Percentiles rank a stretch among this genome's conserved stretches.
Evolutionary conservation across 1,140 invertebrate species (phyloP).

Genomic region (Eubasilissa regina): DNA sequence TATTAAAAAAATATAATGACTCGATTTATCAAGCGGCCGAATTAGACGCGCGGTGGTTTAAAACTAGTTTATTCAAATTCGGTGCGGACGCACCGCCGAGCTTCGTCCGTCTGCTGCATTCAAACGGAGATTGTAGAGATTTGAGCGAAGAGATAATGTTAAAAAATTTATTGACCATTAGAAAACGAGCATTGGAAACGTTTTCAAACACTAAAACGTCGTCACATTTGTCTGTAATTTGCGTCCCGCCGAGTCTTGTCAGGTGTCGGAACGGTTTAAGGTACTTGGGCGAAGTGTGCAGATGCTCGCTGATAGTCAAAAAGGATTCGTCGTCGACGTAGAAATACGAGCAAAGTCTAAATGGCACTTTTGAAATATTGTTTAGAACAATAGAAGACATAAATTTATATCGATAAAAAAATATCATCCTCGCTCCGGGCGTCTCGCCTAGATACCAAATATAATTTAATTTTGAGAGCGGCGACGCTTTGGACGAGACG

Average conservation of each 20-base stretch:
- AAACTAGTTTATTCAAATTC: constrained; percentile 33
- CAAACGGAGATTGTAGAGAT: constrained; percentile 3
- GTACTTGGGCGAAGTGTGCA: too few relatives aligned
- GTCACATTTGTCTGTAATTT: too few relatives aligned
- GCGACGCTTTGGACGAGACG: not conserved
- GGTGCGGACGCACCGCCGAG: not conserved
- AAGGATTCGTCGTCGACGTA: too few relatives aligned
- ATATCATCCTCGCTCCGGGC: constrained; percentile 18
- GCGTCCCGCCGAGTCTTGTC: too few relatives aligned
- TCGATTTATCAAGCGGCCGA: constrained; percentile 19
- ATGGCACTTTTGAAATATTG: constrained; percentile 16
- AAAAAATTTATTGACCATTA: constrained; percentile 1
- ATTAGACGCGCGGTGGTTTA: constrained; percentile 26
- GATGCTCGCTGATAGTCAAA: too few relatives aligned
- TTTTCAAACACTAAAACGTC: too few relatives aligned
- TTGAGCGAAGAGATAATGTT: not conserved
- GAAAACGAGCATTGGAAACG: too few relatives aligned
- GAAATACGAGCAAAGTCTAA: not conserved
- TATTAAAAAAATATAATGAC: constrained; percentile 43
- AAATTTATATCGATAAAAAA: constrained; percentile 13
- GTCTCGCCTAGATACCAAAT: not conserved
- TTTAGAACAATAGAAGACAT: not conserved
- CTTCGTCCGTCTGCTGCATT: not conserved
- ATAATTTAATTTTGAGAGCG: constrained; percentile 21
- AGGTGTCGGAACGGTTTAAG: too few relatives aligned